Evolutionary conservation across 2,797 vertebrate genomes (phyloP), one percentile per base, ranked within the genome.

Genomic region (Pangasius mekongensis): DNA sequence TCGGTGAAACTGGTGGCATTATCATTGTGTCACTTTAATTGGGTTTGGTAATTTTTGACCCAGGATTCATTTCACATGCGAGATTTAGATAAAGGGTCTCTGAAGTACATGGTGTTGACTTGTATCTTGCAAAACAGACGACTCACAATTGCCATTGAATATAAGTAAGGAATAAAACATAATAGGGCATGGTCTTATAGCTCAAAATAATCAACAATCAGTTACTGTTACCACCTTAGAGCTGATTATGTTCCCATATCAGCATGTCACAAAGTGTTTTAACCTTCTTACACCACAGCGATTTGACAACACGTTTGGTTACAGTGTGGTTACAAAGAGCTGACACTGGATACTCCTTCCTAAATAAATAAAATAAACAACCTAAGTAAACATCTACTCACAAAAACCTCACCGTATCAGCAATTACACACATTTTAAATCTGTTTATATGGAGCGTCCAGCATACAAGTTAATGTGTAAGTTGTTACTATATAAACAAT

Each of bases 11-110:
- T 5, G 3, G 60, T 56, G 62, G 33, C 62, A n/a, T 81, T 87
- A 87, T 81, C 86, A 30, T 80, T 36, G 86, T 49, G 73, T 78
- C 20, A 47, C 85, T 80, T 69, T 81, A 80, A 87, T 87, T 81
- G 76, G 62, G 33, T 67, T 80, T 5, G 24, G 2, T 54, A 13
- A 80, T 54, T 54, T 87, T 62, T 80, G 76, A 87, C 60, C 76
- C 22, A 69, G 62, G 86, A 81, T 80, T 81, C 52, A 14, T 80
- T 67, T 80, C 74, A 66, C 47, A 43, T 67, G 20, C 20, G 18
- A 49, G 73, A 76, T 66, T 64, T 67, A 27, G 76, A 87, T 81
- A 80, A 81, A 11, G 33, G 85, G 49, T 74, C 76, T 67, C 62
- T 0, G 24, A 49, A n/a, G 74, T 78, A 86, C 60, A 86, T 56